phyloP scores from a whole-genome alignment of 2,113 vertebrate species.

The Gulo gulo region DNA sequence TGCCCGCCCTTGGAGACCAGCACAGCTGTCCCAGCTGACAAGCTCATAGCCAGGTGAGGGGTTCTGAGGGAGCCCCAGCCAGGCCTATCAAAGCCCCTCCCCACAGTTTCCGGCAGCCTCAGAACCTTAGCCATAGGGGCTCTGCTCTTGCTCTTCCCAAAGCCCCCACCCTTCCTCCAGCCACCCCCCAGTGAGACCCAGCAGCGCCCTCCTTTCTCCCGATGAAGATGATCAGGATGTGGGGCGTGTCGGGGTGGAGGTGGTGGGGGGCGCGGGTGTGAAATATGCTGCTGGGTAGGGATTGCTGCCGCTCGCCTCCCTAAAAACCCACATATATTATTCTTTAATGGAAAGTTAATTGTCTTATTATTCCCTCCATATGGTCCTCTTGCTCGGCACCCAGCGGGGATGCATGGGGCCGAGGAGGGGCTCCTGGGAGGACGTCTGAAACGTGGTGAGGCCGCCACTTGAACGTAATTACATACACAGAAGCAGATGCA shows the following conservation, averaged over 20 bases:
- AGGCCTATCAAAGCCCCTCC: neutral
- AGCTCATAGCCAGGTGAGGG: neutral
- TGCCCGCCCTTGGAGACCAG: neutral
- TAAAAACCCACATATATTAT: conserved; percentile 87
- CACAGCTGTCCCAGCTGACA: neutral
- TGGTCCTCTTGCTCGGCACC: conserved; percentile 82
- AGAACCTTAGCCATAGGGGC: neutral
- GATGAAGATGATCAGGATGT: neutral
- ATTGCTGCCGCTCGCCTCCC: conserved; percentile 79
- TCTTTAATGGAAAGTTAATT: conserved; percentile 88
- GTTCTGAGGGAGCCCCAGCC: neutral
- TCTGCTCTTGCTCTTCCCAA: neutral
- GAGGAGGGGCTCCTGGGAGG: conserved; percentile 57
- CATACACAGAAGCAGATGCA: neutral
- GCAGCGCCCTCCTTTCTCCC: neutral
- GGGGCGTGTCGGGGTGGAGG: neutral
- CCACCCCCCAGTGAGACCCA: neutral
- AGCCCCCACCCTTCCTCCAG: neutral
- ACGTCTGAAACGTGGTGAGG: conserved; percentile 28
- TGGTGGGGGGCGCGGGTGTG: neutral
- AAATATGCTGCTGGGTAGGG: conserved; percentile 77
- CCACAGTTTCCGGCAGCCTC: neutral
- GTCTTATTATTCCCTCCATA: conserved; percentile 86
- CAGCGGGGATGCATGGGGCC: conserved; percentile 75
- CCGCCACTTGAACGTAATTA: conserved; percentile 17